These are phyloP conservation scores for Crotalus adamanteus DNA, from an alignment of 2,797 vertebrate species.

Conservation along the genomic window DNA sequence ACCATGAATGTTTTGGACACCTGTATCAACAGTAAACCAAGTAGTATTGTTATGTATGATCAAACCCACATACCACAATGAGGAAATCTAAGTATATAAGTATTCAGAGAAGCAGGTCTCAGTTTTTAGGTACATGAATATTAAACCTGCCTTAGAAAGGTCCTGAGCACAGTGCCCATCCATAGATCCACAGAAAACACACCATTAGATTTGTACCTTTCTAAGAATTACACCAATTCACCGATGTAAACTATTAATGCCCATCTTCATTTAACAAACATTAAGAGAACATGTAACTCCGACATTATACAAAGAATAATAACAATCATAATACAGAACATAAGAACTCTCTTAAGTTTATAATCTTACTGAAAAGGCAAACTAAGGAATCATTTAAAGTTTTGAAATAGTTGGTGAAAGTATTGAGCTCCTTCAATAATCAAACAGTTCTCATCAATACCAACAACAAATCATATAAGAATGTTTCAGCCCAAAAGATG, in stretches of 20 bases:
- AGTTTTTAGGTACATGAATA: slow-evolving; percentile 15
- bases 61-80: neutral
- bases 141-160: neutral
- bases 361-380: slow-evolving; percentile 45
- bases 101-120: neutral
- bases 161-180: neutral
- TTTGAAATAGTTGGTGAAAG: slow-evolving; percentile 52
- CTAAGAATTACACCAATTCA: slow-evolving; percentile 32
- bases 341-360: slow-evolving; percentile 40
- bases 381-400: slow-evolving; percentile 22
- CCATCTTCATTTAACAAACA: neutral
- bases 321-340: slow-evolving; percentile 39
- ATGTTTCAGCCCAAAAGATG: slow-evolving; percentile 59
- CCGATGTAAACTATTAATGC: neutral
- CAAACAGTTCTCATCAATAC: slow-evolving; percentile 57
- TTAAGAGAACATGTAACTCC: neutral
- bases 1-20: slow-evolving; percentile 6
- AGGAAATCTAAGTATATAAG: neutral
- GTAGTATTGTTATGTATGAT: neutral
- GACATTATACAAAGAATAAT: slow-evolving; percentile 12
- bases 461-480: slow-evolving; percentile 42
- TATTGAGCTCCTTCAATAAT: slow-evolving; percentile 49
- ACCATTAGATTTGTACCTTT: slow-evolving; percentile 26
- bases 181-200: neutral
- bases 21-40: slow-evolving; percentile 8